Evolutionary conservation across 2,888 invertebrate genomes (phyloP).

Genomic region (Tipula helvola): DNA sequence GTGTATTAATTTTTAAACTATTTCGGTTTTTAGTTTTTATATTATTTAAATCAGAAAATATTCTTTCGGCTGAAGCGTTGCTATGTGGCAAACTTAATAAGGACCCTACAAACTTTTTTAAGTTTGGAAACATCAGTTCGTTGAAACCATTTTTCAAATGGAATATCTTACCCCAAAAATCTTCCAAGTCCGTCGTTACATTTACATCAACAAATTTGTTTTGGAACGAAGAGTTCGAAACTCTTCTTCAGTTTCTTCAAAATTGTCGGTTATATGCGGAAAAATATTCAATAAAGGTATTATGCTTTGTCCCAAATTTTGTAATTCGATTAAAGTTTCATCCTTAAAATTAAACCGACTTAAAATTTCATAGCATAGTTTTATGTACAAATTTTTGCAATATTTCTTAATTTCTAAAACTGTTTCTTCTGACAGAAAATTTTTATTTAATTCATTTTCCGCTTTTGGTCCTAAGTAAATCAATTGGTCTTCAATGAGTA

Average conservation of each 20-base stretch:
- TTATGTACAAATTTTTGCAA: background rate
- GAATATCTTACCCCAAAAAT: too few species aligned
- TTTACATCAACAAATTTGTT: background rate
- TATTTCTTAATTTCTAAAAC: background rate
- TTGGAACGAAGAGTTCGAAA: background rate
- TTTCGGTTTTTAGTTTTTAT: conserved; percentile 13
- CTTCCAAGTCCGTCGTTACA: background rate
- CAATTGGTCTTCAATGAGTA: background rate
- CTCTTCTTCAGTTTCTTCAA: background rate
- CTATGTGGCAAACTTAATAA: conserved; percentile 14
- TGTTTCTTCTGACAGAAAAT: background rate
- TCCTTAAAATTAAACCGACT: background rate
- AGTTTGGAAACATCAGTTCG: background rate
- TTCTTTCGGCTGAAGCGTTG: conserved; percentile 15
- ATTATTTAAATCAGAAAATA: too few species aligned
- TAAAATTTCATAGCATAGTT: background rate
- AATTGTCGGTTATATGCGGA: background rate
- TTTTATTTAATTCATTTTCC: background rate
- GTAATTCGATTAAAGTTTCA: background rate
- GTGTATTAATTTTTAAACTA: background rate
- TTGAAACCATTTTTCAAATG: background rate
- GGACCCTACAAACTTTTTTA: too few species aligned
- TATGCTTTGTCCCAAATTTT: background rate
- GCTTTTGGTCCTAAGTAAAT: background rate
- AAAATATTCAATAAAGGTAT: background rate